Conservation (phyloP, 2,113 vertebrate species). For the Campylomormyrus tamandua region DNA sequence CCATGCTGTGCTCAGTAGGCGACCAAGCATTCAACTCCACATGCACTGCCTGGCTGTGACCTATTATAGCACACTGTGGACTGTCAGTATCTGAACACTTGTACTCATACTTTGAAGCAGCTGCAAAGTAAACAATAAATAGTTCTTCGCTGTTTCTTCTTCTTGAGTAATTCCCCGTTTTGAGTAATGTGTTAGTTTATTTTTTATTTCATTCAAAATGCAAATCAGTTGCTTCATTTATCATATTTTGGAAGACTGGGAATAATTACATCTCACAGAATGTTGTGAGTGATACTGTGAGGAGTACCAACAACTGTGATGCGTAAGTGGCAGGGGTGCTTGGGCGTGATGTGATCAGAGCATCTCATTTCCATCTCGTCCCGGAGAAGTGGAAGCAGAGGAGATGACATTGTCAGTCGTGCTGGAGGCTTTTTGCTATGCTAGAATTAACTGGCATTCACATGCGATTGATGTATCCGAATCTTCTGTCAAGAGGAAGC, state of each 20-base stretch:
- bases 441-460: neutral
- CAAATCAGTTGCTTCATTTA: neutral
- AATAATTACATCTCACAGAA: neutral
- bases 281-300: neutral
- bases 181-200: neutral
- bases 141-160: neutral
- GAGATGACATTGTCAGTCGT: neutral
- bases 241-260: neutral
- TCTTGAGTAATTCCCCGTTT: neutral
- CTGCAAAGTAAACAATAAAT: neutral
- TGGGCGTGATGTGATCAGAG: neutral
- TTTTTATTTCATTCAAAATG: neutral
- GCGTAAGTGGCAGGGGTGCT: neutral
- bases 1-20: slow-evolving; percentile 27
- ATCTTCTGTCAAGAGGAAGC: neutral
- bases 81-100: neutral
- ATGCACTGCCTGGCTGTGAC: slow-evolving; percentile 28
- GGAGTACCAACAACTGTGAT: neutral
- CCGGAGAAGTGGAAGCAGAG: neutral
- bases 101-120: neutral
- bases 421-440: neutral
- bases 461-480: neutral
- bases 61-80: slow-evolving; percentile 5
- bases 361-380: neutral
- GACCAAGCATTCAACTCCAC: slow-evolving; percentile 34